Evolutionary conservation across 2,113 vertebrate species (phyloP).

Genomic region (Pogonocichla stellata): DNA sequence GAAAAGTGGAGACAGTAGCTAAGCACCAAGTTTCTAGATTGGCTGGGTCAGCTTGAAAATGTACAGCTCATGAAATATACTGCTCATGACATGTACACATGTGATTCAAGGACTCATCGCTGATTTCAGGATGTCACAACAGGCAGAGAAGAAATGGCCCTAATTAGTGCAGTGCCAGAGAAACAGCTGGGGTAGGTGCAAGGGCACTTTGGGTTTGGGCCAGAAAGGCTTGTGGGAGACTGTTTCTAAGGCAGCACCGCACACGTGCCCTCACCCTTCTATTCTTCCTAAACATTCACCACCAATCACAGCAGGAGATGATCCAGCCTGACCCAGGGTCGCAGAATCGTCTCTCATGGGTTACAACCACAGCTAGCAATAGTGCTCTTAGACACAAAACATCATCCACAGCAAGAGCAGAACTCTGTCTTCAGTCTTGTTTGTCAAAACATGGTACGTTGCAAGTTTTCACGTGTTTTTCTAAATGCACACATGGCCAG

Average conservation of each 20-base stretch:
- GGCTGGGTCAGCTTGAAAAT: neutral
- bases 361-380: neutral
- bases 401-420: neutral
- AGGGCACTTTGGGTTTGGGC: neutral
- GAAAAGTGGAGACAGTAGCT: neutral
- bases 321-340: neutral
- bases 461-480: neutral
- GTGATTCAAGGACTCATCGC: neutral
- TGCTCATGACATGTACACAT: too few relatives aligned
- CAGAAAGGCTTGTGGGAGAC: neutral
- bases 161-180: fast-evolving
- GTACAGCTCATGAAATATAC: neutral
- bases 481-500: neutral
- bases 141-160: neutral
- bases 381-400: neutral
- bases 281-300: neutral
- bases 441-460: neutral
- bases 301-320: neutral
- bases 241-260: neutral
- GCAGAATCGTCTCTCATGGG: neutral
- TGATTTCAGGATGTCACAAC: neutral
- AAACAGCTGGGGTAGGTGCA: neutral
- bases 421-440: neutral
- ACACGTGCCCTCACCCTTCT: neutral
- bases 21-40: neutral